Evolutionary conservation across 2,888 invertebrate genomes (phyloP), one percentile per base, ranked within the genome.

Genomic region (Gortyna flavago): DNA sequence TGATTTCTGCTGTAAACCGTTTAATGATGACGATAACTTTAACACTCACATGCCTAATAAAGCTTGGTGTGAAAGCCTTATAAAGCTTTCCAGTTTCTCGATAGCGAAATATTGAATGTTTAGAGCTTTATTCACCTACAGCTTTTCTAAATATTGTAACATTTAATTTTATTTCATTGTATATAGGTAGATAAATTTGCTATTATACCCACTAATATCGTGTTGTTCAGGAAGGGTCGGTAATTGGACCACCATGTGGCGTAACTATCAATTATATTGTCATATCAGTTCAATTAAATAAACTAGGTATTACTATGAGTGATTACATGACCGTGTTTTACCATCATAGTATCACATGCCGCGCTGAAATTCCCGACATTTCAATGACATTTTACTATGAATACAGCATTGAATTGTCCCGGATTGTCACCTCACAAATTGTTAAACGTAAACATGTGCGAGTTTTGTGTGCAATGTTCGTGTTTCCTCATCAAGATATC

Each of bases 401-500:
- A 77, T 72, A 78, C 83, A 78, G 59, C 32, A 85, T 81, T 75
- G 68, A 73, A 75, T 78, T 66, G 84, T 80, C 76, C 76, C 74
- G 67, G 77, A 81, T 89, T 88, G 86, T 86, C 88, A 51, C 86
- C 62, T 88, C 77, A 83, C 84, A 88, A 86, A 77, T 78, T 67
- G 69, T 82, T 84, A 41, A 84, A 86, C 79, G 82, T 80, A 80
- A 84, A 75, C 80, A 79, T 79, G 85, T 70, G 81, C 88, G 72
- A 79, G 85, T 85, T 75, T 69, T 88, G 85, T 85, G 88, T 85
- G 84, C 88, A 90, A 89, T 89, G 91, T 92, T 92, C 92, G 93
- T 92, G 93, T 91, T 86, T 80, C 78, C 85, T 87, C 89, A 93
- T 94, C 92, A 90, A 85, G 91, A 93, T 93, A 92, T n/a, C n/a